Conservation (phyloP, 2,113 vertebrate genomes). For the Zosterops hypoxanthus region DNA sequence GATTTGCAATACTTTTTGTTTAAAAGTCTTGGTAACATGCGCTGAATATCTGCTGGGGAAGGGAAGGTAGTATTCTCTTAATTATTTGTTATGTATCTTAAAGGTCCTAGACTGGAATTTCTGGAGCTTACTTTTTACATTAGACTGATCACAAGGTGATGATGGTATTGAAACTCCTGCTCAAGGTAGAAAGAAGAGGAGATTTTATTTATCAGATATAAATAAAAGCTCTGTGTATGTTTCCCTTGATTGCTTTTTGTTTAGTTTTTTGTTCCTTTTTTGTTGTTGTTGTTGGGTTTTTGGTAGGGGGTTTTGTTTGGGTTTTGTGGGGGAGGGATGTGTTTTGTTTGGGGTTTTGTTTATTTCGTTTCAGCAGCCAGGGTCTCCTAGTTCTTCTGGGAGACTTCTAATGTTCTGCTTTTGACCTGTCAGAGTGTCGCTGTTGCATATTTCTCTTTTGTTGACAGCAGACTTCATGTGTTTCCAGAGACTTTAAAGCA, state of each 20-base stretch:
- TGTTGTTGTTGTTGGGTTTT: background rate
- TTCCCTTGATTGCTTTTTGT: background rate
- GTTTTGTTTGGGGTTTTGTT: background rate
- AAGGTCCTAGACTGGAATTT: background rate
- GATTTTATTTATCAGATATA: background rate
- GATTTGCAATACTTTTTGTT: background rate
- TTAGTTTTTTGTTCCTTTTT: background rate
- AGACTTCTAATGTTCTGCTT: background rate
- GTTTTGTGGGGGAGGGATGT: accelerated
- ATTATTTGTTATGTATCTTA: background rate
- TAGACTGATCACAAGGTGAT: background rate
- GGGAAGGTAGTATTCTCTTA: background rate
- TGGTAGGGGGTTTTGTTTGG: background rate
- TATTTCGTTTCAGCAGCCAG: background rate
- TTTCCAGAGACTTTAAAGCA: background rate
- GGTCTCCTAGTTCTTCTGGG: background rate
- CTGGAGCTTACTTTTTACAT: background rate
- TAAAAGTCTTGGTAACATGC: background rate
- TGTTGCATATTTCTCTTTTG: background rate
- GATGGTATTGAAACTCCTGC: background rate
- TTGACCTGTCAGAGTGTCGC: background rate
- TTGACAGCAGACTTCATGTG: background rate
- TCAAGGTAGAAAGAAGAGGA: background rate
- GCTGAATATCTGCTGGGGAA: background rate
- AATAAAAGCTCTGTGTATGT: background rate